phyloP scores from a whole-genome alignment of 2,113 vertebrate species.

The Microtus richardsoni region DNA sequence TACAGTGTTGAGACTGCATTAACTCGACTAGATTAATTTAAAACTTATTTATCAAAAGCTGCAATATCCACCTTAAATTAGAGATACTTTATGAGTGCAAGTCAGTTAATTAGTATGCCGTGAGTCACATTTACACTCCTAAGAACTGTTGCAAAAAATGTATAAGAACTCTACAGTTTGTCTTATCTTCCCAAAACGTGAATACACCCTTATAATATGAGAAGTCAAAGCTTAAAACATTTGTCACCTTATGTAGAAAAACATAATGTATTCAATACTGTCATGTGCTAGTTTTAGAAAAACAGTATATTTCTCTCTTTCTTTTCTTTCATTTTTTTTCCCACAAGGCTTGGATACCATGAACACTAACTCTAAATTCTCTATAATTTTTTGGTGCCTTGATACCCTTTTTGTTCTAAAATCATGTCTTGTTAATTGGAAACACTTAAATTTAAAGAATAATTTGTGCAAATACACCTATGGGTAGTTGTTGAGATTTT shows the following conservation, averaged over 20 bases:
- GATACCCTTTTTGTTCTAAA: constrained; percentile 6
- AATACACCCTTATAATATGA: constrained; percentile 18
- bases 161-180: constrained; percentile 42
- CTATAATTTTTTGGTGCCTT: background rate
- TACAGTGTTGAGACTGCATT: constrained; percentile 13
- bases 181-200: background rate
- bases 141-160: constrained; percentile 50
- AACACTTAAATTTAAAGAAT: constrained; percentile 24
- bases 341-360: background rate
- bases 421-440: background rate
- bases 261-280: constrained; percentile 13
- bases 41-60: constrained; percentile 10
- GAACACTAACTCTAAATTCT: background rate
- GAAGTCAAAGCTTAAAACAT: constrained; percentile 1
- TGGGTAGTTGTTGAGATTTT: background rate
- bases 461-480: background rate
- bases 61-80: background rate
- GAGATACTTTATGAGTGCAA: background rate
- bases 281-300: constrained; percentile 30
- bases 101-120: constrained; percentile 21
- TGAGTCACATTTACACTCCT: constrained; percentile 68
- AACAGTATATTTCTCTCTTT: background rate
- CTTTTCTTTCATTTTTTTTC: no score
- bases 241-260: constrained; percentile 49
- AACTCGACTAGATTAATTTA: constrained; percentile 40